Evolutionary conservation across 2,888 invertebrate genomes (phyloP), one percentile per base, ranked within the genome.

Genomic region (Cryptosula pallasiana): DNA sequence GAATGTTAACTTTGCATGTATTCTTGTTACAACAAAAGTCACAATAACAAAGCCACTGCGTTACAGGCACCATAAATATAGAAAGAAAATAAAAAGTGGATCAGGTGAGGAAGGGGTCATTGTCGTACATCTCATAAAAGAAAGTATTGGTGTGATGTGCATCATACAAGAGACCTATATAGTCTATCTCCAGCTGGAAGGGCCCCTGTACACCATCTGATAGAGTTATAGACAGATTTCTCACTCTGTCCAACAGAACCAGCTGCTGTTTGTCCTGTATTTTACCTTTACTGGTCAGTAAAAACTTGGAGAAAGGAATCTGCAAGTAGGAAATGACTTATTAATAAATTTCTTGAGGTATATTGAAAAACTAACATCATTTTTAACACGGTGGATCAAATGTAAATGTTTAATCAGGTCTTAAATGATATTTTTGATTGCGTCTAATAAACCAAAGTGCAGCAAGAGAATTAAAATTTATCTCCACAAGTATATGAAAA

Each of bases 271-370:
- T 88, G 82, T 95, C 95, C 86, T 95, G 95, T 36, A 95, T 83
- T 29, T 92, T 87, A 1, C 96, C 96, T 86, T 93, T 94, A 1
- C 90, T 90, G 1, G 90, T 88, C 45, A 93, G 85, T 76, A 91
- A 89, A 81, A 97, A 96, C 85, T 95, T 95, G 13, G 95, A 94
- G 86, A 96, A 94, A 0, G 96, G 96, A 80, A 97, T 92, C 92
- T 91, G 87, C 57, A 90, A 89, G 74, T 78, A 76, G 74, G 74
- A 76, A 69, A 36, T 74, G 9, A 45, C 45, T 45, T n/a, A n/a
- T n/a, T n/a, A n/a, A n/a, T n/a, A n/a, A n/a, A n/a, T n/a, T n/a
- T n/a, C n/a, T n/a, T n/a, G n/a, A n/a, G n/a, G n/a, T n/a, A n/a
- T n/a, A n/a, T n/a, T n/a, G n/a, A n/a, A n/a, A n/a, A n/a, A n/a